Evolutionary conservation across 2,113 vertebrate genomes (phyloP), one percentile per base, ranked within the genome.

Genomic region (Scolopax mira): DNA sequence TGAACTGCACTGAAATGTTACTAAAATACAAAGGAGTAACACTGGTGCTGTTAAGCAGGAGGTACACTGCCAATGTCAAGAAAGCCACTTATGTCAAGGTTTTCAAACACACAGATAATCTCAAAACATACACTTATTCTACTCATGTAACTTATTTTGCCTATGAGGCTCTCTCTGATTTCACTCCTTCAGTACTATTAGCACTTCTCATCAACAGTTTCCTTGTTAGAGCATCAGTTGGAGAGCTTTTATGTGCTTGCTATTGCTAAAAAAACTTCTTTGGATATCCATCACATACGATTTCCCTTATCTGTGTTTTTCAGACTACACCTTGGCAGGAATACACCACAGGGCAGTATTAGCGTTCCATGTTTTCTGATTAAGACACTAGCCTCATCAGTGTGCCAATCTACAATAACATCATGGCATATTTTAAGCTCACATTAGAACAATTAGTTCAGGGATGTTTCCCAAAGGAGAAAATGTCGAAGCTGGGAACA

Each of bases 271-370:
- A 85, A 91, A 86, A 72, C 17, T 35, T 74, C 30, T 85, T 85
- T 88, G 27, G 44, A 41, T 86, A 79, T 69, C 42, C n/a, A 81
- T 60, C 37, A 55, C 24, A 42, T 72, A 48, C 46, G 44, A 90
- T 94, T 95, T 69, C 28, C 64, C 79, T 88, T 90, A 93, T 88
- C 95, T 81, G 23, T 75, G 60, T 74, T 92, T 84, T 90, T 94
- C 93, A 95, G 88, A 22, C 77, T 81, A 28, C 18, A 44, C 74
- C 41, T 92, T 90, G 69, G 73, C 37, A 96, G 79, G 30, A 90
- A 67, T 88, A 86, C n/a, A 75, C 61, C 65, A 91, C 46, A 66
- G 61, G 83, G 55, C 30, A 84, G 18, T 60, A 71, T 74, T 80
- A 78, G 15, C n/a, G 30, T 65, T 88, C 42, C 51, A 10, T n/a